Percentiles rank a stretch among this genome's conserved stretches.
Conservation (phyloP, 2,888 invertebrate genomes). For the Latrodectus hesperus region DNA sequence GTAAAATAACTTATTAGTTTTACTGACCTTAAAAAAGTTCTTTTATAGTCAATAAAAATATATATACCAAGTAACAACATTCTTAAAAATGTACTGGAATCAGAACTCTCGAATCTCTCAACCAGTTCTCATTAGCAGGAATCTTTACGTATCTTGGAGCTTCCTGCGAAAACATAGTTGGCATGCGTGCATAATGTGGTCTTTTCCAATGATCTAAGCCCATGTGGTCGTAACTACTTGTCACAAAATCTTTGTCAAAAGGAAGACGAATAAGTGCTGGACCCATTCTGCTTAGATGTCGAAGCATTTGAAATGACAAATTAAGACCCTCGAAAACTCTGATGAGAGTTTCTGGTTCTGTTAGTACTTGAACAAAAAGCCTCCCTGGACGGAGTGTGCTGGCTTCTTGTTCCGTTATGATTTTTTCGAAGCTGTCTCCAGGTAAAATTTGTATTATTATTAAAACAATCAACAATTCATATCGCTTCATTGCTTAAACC, state of each 20-base stretch:
- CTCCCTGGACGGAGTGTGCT: conserved; percentile 17
- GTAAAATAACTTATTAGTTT: too few species aligned
- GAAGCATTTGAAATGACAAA: conserved; percentile 62
- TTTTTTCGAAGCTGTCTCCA: conserved; percentile 11
- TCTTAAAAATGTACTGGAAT: neutral
- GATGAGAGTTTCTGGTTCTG: conserved; percentile 59
- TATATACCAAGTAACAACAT: too few species aligned
- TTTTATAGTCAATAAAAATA: too few species aligned
- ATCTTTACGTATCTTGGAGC: conserved; percentile 52
- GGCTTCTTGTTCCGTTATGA: conserved; percentile 44
- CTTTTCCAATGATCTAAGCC: conserved; percentile 45
- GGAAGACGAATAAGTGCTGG: conserved; percentile 48
- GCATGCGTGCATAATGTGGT: conserved; percentile 48
- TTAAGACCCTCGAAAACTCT: conserved; percentile 57
- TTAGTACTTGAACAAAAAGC: conserved; percentile 55
- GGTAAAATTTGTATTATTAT: neutral
- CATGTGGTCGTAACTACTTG: conserved; percentile 19
- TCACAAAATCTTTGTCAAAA: conserved; percentile 41
- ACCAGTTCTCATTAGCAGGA: neutral
- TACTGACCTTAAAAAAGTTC: too few species aligned
- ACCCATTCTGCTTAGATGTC: conserved; percentile 50
- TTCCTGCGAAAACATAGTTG: conserved; percentile 41
- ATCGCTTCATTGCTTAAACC: too few species aligned
- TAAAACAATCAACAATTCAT: too few species aligned
- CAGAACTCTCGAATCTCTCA: neutral